Conservation (phyloP, 2,888 invertebrate genomes). For the Diarsia rubi region DNA sequence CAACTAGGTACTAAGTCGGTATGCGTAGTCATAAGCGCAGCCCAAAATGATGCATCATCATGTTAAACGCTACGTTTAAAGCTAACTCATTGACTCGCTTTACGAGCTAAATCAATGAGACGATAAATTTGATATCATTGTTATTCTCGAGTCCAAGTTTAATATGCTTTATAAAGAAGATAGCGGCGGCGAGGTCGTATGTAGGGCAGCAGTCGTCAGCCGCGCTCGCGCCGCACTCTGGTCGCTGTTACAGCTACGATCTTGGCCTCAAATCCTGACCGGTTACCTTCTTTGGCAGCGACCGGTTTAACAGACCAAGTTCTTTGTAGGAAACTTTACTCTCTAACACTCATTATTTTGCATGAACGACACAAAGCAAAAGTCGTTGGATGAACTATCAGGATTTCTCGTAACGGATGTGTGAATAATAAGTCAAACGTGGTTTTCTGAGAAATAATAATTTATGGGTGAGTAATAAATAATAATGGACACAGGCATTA, state of each 20-base stretch:
- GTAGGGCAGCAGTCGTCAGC: constrained; percentile 78
- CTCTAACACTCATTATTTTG: constrained; percentile 75
- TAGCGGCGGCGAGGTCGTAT: constrained; percentile 76
- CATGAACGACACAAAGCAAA: constrained; percentile 62
- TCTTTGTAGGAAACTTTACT: constrained; percentile 80
- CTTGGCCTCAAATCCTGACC: constrained; percentile 87
- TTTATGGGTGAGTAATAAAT: constrained; percentile 75
- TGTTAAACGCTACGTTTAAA: constrained; percentile 33
- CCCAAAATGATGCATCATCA: constrained; percentile 3
- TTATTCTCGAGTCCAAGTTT: constrained; percentile 43
- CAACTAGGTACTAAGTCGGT: neutral
- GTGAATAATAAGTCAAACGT: constrained; percentile 66
- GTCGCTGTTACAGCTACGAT: constrained; percentile 72
- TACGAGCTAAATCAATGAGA: constrained; percentile 55
- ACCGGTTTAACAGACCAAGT: constrained; percentile 86
- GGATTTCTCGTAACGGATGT: constrained; percentile 57
- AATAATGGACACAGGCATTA: constrained; percentile 73
- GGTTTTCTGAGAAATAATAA: constrained; percentile 69
- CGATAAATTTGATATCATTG: constrained; percentile 63
- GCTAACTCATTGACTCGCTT: constrained; percentile 38
- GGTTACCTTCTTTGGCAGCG: constrained; percentile 87
- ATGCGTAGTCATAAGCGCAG: neutral
- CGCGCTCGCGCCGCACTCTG: constrained; percentile 56
- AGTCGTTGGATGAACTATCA: constrained; percentile 60
- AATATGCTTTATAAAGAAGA: constrained; percentile 55